These are phyloP conservation scores for Neogobius melanostomus DNA, from an alignment of 2,113 vertebrate species.

Conservation along the genomic window DNA sequence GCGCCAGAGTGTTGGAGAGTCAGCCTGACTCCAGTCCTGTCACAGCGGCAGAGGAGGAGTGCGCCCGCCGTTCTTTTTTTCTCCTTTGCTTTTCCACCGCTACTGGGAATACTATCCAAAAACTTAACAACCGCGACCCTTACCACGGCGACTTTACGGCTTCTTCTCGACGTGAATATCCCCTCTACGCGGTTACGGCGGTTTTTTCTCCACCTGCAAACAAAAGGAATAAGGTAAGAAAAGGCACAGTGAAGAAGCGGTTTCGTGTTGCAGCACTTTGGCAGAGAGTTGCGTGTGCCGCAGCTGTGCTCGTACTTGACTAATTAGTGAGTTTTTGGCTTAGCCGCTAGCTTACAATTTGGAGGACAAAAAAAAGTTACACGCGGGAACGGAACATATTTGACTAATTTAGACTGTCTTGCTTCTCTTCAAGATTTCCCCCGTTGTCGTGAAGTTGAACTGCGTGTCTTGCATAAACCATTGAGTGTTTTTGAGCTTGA, in stretches of 20 bases:
- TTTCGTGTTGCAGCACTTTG: slow-evolving; percentile 14
- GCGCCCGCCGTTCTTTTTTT: slow-evolving; percentile 19
- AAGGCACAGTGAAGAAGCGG: slow-evolving; percentile 43
- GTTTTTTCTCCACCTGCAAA: background rate
- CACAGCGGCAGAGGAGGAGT: slow-evolving; percentile 49
- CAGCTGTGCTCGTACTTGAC: slow-evolving; percentile 30
- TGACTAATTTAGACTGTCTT: background rate
- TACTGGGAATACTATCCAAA: slow-evolving; percentile 63
- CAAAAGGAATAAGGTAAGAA: slow-evolving; percentile 17
- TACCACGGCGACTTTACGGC: background rate
- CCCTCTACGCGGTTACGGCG: slow-evolving; percentile 1
- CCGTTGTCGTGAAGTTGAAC: background rate
- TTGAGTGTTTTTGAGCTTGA: background rate
- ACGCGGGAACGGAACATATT: background rate
- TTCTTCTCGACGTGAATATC: background rate
- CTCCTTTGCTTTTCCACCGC: slow-evolving; percentile 14
- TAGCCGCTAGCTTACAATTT: background rate
- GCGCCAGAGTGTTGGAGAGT: slow-evolving; percentile 53
- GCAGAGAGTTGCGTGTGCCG: slow-evolving; percentile 14
- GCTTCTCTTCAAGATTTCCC: background rate
- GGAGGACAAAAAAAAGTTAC: background rate
- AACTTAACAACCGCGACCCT: slow-evolving; percentile 20
- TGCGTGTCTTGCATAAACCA: background rate
- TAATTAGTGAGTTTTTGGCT: slow-evolving; percentile 16
- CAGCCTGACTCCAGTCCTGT: slow-evolving; percentile 56